phyloP scores from a whole-genome alignment of 2,888 invertebrate species.

The Mellilla xanthometata region DNA sequence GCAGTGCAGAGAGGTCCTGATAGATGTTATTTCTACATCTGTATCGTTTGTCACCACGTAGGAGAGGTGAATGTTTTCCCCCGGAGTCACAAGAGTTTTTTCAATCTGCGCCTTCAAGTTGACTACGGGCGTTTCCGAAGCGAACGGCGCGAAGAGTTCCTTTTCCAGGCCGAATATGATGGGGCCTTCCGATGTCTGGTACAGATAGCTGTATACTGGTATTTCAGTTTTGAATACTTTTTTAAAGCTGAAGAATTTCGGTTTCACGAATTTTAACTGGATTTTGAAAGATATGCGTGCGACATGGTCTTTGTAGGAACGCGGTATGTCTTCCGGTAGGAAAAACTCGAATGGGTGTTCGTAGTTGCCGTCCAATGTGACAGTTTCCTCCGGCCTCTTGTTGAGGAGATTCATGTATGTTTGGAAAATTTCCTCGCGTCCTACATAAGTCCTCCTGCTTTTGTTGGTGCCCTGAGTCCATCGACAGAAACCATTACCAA shows the following conservation, averaged over 20 bases:
- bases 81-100: constrained; percentile 20
- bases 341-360: constrained; percentile 25
- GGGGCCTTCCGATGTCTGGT: constrained; percentile 11
- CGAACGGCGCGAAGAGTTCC: constrained; percentile 19
- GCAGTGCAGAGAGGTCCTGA: constrained; percentile 13
- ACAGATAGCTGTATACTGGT: constrained; percentile 25
- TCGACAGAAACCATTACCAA: constrained; percentile 23
- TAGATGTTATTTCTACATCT: constrained; percentile 10
- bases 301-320: constrained; percentile 17
- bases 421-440: constrained; percentile 15
- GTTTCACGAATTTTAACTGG: constrained; percentile 23
- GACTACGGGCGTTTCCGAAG: constrained; percentile 1
- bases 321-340: constrained; percentile 25
- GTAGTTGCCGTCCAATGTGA: constrained; percentile 15
- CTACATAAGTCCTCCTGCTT: constrained; percentile 6
- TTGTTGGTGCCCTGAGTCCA: constrained; percentile 13
- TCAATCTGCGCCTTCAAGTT: constrained; percentile 19
- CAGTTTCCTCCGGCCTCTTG: constrained; percentile 4
- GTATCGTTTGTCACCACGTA: constrained; percentile 21
- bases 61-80: constrained; percentile 15
- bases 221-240: constrained; percentile 22
- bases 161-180: constrained; percentile 25
- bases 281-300: constrained; percentile 21
- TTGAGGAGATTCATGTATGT: constrained; percentile 6
- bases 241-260: constrained; percentile 20